These are phyloP conservation scores for Yoshiicerus persimilis DNA, from an alignment of 1,140 invertebrate genomes.

Conservation along the genomic window DNA sequence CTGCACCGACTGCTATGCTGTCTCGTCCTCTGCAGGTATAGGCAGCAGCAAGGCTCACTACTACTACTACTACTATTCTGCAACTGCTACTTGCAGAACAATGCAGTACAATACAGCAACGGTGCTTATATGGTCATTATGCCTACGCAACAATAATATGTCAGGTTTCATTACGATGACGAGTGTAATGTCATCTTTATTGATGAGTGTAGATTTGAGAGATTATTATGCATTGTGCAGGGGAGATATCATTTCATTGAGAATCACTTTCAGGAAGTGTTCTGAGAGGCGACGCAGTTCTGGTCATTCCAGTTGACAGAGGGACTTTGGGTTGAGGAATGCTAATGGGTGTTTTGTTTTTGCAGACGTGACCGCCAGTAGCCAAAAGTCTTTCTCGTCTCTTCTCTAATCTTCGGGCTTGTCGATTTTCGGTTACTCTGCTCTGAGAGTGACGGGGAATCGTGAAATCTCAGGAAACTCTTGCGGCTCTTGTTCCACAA, in stretches of 20 bases:
- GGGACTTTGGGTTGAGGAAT: not conserved
- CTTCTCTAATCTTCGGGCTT: constrained; percentile 43
- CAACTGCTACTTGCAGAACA: not conserved
- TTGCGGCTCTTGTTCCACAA: constrained; percentile 35
- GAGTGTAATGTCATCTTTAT: not conserved
- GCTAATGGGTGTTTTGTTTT: not conserved
- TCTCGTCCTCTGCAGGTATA: no score
- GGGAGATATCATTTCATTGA: not conserved
- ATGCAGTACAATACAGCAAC: no score
- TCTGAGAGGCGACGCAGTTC: not conserved
- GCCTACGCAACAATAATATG: not conserved
- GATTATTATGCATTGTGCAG: not conserved
- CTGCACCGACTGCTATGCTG: not conserved
- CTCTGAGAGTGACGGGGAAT: not conserved
- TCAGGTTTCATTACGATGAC: not conserved
- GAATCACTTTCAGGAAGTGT: not conserved
- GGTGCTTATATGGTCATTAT: not conserved
- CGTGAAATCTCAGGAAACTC: constrained; percentile 35
- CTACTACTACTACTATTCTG: not conserved
- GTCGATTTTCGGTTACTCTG: not conserved
- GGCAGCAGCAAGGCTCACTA: not conserved
- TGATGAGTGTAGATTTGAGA: not conserved
- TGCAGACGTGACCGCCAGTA: constrained; percentile 43
- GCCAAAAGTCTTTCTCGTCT: constrained; percentile 48
- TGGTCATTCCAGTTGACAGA: no score